Base-by-base conservation (phyloP, 37 sponge, comb jelly and placozoan species). In the Halisarca cf. caerulea region DNA sequence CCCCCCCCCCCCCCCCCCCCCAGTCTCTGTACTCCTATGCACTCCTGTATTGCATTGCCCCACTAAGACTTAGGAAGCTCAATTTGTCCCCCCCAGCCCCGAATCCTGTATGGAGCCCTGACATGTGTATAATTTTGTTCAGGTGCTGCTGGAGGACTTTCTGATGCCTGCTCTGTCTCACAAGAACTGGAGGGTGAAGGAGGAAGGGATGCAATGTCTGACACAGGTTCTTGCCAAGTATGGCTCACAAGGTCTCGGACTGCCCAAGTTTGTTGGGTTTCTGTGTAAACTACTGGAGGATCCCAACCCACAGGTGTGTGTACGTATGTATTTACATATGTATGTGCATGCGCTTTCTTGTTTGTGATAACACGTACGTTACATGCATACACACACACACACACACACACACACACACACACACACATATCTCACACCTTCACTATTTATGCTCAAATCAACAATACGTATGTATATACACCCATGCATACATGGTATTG, bases 111-210 rank as follows among this genome's bases (percentile, higher is more conserved):
- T n/a, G n/a, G n/a, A n/a, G n/a, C n/a, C 57, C 57, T 71, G 30
- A 37, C 2, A 36, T 64, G 64, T 71, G 41, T 55, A 23, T n/a
- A 15, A 9, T n/a, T 73, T 73, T 54, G 40, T 75, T 8, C 59
- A 60, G 66, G 32, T 28, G 33, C 15, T 85, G 7, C 64, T 85
- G 78, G 84, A 88, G 28, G 47, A 69, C 45, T 70, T 93, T 2
- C 41, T 94, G 86, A 80, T 80, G 25, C 44, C 82, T 8, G 66
- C 75, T 28, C 59, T 94, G 34, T 37, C 32, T 0, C 94, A 94
- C 69, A 94, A 94, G 84, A 90, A 90, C 84, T 94, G 91, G 91
- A n/a, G 91, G 23, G 91, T 94, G 73, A 90, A 87, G 62, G 94
- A 94, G 66, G 88, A 94, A 64, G 86, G 89, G 21, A 82, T 94